These are phyloP conservation scores for Pseudococcus jackbeardsleyi DNA, from an alignment of 2,888 invertebrate genomes.

Conservation along the genomic window DNA sequence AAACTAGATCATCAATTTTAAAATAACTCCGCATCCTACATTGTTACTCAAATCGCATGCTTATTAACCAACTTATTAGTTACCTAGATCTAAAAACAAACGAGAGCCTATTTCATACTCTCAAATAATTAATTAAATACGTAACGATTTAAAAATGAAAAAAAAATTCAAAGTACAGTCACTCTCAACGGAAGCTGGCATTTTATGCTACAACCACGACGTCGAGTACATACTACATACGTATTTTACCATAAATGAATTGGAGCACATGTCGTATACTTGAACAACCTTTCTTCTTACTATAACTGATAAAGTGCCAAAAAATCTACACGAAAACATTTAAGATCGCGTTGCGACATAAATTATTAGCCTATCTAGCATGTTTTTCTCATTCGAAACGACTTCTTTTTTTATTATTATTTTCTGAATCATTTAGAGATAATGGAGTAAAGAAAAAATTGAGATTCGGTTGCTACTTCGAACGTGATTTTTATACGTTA, in stretches of 20 bases:
- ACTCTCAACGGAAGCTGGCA: conserved; percentile 40
- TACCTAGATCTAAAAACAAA: neutral
- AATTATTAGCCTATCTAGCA: conserved; percentile 54
- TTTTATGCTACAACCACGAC: neutral
- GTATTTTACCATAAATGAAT: conserved; percentile 61
- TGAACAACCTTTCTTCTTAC: conserved; percentile 46
- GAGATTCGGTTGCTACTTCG: conserved; percentile 22
- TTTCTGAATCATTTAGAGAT: conserved; percentile 41
- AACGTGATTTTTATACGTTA: conserved; percentile 23
- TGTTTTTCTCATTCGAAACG: conserved; percentile 34
- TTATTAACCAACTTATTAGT: neutral
- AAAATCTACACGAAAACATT: conserved; percentile 47
- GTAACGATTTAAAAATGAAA: neutral
- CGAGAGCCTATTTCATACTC: neutral
- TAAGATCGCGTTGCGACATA: conserved; percentile 15
- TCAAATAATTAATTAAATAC: neutral
- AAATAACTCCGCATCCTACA: neutral
- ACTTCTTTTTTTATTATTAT: conserved; percentile 15
- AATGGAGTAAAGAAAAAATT: conserved; percentile 14
- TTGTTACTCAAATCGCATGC: neutral
- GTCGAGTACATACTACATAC: neutral
- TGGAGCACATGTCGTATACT: conserved; percentile 47
- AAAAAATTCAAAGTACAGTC: neutral
- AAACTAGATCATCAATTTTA: conserved; percentile 27
- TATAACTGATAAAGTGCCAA: conserved; percentile 51